Evolutionary conservation across 2,113 vertebrate genomes (phyloP).

Genomic region (Galemys pyrenaicus): DNA sequence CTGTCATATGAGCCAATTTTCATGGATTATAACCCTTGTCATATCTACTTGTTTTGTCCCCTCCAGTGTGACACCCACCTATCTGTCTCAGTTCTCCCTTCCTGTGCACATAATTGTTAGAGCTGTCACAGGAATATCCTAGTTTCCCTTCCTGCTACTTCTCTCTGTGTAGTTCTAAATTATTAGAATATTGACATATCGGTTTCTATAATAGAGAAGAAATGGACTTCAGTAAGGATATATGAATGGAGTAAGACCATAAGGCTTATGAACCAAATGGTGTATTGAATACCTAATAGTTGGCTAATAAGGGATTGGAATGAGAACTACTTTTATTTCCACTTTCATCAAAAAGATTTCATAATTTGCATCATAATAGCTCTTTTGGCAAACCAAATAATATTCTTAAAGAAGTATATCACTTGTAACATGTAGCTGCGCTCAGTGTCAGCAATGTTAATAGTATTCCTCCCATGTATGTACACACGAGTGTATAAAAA

Average conservation of each 20-base stretch:
- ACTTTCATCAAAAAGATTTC: slow-evolving; percentile 20
- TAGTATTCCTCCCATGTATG: background rate
- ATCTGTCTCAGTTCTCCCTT: background rate
- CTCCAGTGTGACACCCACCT: background rate
- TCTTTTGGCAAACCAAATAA: slow-evolving; percentile 34
- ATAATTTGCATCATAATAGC: background rate
- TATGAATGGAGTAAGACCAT: background rate
- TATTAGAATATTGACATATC: background rate
- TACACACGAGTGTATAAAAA: background rate
- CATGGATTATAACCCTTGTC: background rate
- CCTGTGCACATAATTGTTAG: background rate
- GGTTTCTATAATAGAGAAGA: background rate
- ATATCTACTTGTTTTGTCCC: background rate
- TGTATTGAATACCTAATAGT: background rate
- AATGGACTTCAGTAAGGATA: background rate
- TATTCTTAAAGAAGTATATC: background rate
- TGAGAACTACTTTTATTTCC: background rate
- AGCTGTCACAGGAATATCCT: background rate
- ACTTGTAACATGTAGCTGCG: background rate
- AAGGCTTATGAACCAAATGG: background rate
- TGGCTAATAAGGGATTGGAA: background rate
- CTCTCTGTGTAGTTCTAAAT: background rate
- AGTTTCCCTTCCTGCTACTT: background rate
- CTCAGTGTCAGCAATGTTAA: background rate
- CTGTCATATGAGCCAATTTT: background rate